Percentiles rank a stretch among this genome's conserved stretches.
phyloP scores from a whole-genome alignment of 2,113 vertebrate species.

The Sialia sialis region DNA sequence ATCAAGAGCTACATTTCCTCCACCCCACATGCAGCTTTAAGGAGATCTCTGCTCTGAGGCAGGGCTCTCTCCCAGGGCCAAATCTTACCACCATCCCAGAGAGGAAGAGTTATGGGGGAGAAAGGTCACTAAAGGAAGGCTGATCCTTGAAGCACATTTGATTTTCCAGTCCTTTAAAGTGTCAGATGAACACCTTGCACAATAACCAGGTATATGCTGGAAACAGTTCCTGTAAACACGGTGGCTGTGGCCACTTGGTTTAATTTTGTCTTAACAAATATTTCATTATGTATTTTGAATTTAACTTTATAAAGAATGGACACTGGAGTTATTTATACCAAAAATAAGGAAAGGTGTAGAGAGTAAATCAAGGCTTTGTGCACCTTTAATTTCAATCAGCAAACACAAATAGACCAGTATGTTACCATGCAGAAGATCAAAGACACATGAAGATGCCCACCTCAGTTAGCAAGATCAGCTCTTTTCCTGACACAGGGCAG shows the following conservation, averaged over 20 bases:
- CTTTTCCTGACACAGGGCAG: neutral
- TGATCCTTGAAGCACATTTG: neutral
- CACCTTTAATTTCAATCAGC: neutral
- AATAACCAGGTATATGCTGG: fast-evolving
- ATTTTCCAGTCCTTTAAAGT: neutral
- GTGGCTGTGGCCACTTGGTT: neutral
- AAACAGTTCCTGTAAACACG: neutral
- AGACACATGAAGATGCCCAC: neutral
- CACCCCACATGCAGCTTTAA: fast-evolving
- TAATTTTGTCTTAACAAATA: neutral
- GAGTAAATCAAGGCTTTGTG: neutral
- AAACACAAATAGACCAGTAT: neutral
- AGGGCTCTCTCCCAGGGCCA: neutral
- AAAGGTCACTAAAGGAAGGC: neutral
- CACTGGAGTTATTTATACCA: neutral
- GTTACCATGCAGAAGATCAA: fast-evolving
- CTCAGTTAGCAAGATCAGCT: neutral
- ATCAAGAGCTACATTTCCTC: neutral
- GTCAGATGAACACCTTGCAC: fast-evolving
- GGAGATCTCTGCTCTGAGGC: neutral
- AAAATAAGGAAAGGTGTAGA: neutral
- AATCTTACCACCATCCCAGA: neutral
- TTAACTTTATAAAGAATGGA: neutral
- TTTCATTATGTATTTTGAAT: neutral
- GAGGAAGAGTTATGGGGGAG: neutral